Evolutionary conservation across 2,888 invertebrate species (phyloP), one percentile per base, ranked within the genome.

Genomic region (Diplolepis rosae): DNA sequence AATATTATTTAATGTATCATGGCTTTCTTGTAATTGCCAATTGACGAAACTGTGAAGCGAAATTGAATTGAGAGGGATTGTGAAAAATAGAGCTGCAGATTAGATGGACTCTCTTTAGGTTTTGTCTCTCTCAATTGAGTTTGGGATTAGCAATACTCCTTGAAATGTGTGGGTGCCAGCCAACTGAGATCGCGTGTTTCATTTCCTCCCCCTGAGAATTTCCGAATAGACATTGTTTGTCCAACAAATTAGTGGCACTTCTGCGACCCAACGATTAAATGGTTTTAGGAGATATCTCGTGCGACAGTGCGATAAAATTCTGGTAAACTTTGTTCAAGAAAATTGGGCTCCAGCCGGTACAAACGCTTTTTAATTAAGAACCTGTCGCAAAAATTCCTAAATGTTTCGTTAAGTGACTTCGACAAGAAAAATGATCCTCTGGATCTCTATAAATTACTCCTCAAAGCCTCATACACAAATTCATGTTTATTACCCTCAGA

Each of bases 241-340:
- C 77, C 81, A 74, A 82, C 80, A 85, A 87, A 86, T 86, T 85
- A 85, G 81, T 84, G 78, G 83, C 84, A 85, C 85, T 86, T 85
- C 82, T 85, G 86, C 80, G 85, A 83, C 80, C 80, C 80, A 72
- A 80, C 85, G 85, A 87, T 87, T 86, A 86, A 87, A 82, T 86
- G 85, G 81, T 82, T 84, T 86, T 84, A 80, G 80, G 73, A 81
- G 81, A 81, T 84, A 82, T 83, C 79, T 71, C 66, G 67, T 76
- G 52, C 56, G 13, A 56, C 22, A 61, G 61, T 7, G 24, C 35
- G 61, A 61, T 61, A 39, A 61, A 61, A 61, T 39, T 61, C 61
- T 35, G 13, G 3, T 13, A 35, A 39, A 39, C 24, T 61, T 61
- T 61, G 61, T 61, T 35, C 24, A 24, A 24, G 39, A 39, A 61